Evolutionary conservation across 2,797 vertebrate genomes (phyloP), one percentile per base, ranked within the genome.

Genomic region (Melanotaenia parkinsoni): DNA sequence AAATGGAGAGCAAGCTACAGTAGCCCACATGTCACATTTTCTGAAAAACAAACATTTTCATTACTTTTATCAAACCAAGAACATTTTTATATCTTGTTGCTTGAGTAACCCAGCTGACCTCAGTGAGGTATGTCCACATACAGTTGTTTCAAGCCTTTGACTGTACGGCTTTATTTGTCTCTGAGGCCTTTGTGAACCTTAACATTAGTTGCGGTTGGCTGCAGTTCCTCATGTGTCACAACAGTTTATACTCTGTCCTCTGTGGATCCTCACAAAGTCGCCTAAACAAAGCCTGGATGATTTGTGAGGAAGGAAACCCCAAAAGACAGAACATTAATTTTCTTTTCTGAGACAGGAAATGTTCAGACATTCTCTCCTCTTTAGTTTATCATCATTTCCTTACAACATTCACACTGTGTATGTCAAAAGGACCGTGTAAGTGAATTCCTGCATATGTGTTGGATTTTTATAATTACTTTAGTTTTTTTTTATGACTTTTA

Each of bases 191-290:
- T 9, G 45, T 81, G 84, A 88, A 86, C 87, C 84, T 87, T 74
- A 57, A 73, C 77, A 85, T 92, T 91, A 90, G 80, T 91, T 77
- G 64, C 12, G 84, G 80, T 85, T 54, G 88, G 77, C 90, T 80
- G 87, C 84, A 61, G 77, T 3, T 86, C 83, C 78, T 89, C 86
- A 53, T 85, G 91, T 89, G 92, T 92, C 91, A 91, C 86, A 88
- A 88, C 80, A 65, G 74, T 90, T 92, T 87, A 91, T 40, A 12
- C 72, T 86, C 83, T 77, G 72, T 87, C 85, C 82, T 83, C 67
- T 1, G 62, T 40, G 67, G 86, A 88, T 16, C 75, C 77, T 65
- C 33, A 24, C 60, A 24, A 64, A 76, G 72, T 62, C 64, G 14
- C 58, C 22, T 20, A 79, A 80, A 79, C 76, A 72, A 84, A 72